A percentile compares a stretch with the other conserved stretches of the same genome.
These are phyloP conservation scores for Clarias fuscus DNA, from an alignment of 2,797 vertebrate genomes.

Conservation along the genomic window DNA sequence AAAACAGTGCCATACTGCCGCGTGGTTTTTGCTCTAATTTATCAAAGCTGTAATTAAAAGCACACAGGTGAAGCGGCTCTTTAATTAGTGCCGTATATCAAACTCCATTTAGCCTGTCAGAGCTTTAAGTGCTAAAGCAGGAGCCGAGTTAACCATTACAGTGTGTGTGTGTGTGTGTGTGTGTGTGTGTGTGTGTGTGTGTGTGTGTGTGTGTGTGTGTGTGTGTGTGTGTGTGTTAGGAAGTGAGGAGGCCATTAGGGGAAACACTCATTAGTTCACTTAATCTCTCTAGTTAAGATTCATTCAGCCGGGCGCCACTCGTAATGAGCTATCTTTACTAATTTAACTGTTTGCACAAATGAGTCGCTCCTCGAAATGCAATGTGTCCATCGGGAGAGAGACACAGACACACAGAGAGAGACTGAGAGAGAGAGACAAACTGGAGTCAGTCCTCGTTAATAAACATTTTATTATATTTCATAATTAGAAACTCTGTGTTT, in stretches of 20 bases:
- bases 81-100: conserved; percentile 53
- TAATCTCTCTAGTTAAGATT: conserved; percentile 51
- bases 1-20: neutral
- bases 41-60: conserved; percentile 41
- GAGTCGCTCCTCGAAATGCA: conserved; percentile 13
- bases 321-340: conserved; percentile 38
- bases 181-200: conserved; percentile 12
- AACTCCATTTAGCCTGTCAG: conserved; percentile 52
- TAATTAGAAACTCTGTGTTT: neutral
- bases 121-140: conserved; percentile 48
- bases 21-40: conserved; percentile 18
- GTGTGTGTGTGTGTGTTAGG: conserved; percentile 7
- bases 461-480: neutral
- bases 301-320: conserved; percentile 32
- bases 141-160: conserved; percentile 60
- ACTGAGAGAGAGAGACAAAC: neutral
- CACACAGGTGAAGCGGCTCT: conserved; percentile 40
- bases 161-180: neutral
- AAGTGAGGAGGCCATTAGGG: conserved; percentile 37
- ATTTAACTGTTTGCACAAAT: conserved; percentile 47
- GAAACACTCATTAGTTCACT: conserved; percentile 44
- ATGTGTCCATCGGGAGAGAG: neutral
- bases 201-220: conserved; percentile 27
- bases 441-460: neutral
- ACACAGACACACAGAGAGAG: neutral